These are phyloP conservation scores for Phaonia tiefii DNA, from an alignment of 2,888 invertebrate species.

Conservation along the genomic window DNA sequence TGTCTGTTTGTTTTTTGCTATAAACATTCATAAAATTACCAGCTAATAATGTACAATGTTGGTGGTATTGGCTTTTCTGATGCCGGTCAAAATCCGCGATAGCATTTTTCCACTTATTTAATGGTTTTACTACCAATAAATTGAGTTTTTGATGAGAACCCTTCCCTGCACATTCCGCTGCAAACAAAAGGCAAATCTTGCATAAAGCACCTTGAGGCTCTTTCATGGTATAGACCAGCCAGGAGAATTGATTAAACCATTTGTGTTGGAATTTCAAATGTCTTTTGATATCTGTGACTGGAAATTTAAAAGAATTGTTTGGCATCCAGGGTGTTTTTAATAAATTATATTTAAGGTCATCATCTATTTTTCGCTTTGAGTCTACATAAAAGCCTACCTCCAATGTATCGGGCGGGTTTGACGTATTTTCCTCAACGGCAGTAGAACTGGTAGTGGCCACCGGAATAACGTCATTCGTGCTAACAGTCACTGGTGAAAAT, in stretches of 20 bases:
- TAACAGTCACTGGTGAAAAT: slow-evolving; percentile 24
- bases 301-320: too few relatives aligned
- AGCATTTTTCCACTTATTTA: slow-evolving; percentile 39
- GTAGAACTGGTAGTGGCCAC: slow-evolving; percentile 41
- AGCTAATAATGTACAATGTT: not conserved
- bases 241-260: too few relatives aligned
- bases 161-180: slow-evolving; percentile 27
- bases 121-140: slow-evolving; percentile 22
- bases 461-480: slow-evolving; percentile 17
- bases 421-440: slow-evolving; percentile 41
- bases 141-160: slow-evolving; percentile 26
- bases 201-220: too few relatives aligned
- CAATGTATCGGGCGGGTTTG: slow-evolving; percentile 41
- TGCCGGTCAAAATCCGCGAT: slow-evolving; percentile 23
- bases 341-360: not conserved
- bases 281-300: too few relatives aligned
- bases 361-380: slow-evolving; percentile 33
- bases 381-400: slow-evolving; percentile 41
- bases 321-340: too few relatives aligned
- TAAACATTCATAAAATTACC: slow-evolving; percentile 9
- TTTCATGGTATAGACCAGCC: too few relatives aligned
- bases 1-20: slow-evolving; percentile 19
- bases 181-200: too few relatives aligned
- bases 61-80: too few relatives aligned
- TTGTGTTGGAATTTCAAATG: too few relatives aligned